Evolutionary conservation across 2,888 invertebrate species (phyloP).

Genomic region (Venusia cambrica): DNA sequence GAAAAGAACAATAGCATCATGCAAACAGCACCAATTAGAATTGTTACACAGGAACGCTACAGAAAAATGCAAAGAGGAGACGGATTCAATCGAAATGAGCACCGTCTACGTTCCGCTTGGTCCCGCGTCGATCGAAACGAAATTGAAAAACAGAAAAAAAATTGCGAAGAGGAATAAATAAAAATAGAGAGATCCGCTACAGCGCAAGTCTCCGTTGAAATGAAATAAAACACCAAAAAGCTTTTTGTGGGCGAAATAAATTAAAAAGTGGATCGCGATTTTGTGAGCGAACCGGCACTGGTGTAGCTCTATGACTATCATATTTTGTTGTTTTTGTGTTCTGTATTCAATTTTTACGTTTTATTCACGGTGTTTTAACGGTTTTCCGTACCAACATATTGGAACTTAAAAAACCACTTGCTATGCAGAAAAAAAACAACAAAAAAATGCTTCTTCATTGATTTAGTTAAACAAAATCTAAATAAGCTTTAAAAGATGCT

Average conservation of each 20-base stretch:
- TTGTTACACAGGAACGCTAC: slow-evolving; percentile 58
- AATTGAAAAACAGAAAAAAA: slow-evolving; percentile 74
- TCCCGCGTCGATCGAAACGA: slow-evolving; percentile 72
- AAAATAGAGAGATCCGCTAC: slow-evolving; percentile 80
- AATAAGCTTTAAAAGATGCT: slow-evolving; percentile 20
- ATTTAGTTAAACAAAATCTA: slow-evolving; percentile 13
- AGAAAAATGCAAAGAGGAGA: slow-evolving; percentile 68
- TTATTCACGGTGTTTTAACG: slow-evolving; percentile 1
- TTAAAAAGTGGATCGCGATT: slow-evolving; percentile 78
- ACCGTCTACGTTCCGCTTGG: slow-evolving; percentile 73
- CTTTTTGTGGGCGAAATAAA: slow-evolving; percentile 80
- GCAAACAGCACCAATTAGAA: slow-evolving; percentile 78
- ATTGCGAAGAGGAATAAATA: slow-evolving; percentile 69
- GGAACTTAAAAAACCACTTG: slow-evolving; percentile 10
- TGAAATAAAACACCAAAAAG: slow-evolving; percentile 76
- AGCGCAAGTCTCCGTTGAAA: slow-evolving; percentile 80
- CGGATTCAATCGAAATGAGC: slow-evolving; percentile 77
- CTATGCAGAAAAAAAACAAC: slow-evolving; percentile 20
- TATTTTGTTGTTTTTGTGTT: slow-evolving; percentile 39
- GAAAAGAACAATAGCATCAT: slow-evolving; percentile 64
- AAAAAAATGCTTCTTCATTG: slow-evolving; percentile 17
- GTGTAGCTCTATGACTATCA: slow-evolving; percentile 46
- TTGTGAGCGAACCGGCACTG: slow-evolving; percentile 53
- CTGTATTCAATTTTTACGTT: slow-evolving; percentile 26
- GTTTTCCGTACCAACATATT: slow-evolving; percentile 2